Percentiles rank a stretch among this genome's conserved stretches.
Evolutionary conservation across 2,113 vertebrate genomes (phyloP).

Genomic region (Trematocara nigrifrons): DNA sequence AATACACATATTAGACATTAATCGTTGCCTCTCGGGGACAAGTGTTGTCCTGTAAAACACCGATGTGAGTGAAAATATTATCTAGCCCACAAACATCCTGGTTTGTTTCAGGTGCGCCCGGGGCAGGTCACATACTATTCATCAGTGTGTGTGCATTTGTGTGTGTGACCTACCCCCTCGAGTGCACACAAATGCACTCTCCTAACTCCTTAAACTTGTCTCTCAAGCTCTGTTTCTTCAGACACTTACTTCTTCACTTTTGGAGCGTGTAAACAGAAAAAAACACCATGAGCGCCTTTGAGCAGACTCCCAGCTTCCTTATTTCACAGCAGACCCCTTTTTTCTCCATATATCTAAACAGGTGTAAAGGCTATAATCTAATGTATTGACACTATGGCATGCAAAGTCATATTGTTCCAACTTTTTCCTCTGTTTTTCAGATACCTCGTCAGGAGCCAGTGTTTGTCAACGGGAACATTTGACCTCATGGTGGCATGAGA

Average conservation of each 20-base stretch:
- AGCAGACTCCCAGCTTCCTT: background rate
- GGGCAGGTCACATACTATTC: background rate
- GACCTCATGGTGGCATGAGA: background rate
- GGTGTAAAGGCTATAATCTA: background rate
- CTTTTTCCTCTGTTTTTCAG: background rate
- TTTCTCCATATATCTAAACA: accelerated
- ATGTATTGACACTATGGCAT: background rate
- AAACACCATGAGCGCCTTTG: background rate
- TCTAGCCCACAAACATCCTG: background rate
- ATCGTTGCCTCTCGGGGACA: background rate
- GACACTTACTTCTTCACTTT: background rate
- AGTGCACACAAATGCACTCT: background rate
- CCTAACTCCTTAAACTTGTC: background rate
- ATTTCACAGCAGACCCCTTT: background rate
- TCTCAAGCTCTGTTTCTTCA: background rate
- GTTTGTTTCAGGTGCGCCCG: background rate
- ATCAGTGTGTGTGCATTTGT: background rate
- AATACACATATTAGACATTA: background rate
- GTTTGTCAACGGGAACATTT: background rate
- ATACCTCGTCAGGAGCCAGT: background rate
- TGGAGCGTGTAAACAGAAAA: background rate
- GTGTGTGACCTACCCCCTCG: background rate
- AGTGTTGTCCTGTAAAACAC: background rate
- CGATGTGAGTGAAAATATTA: background rate
- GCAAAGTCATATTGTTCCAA: background rate